Evolutionary conservation across 2,113 vertebrate genomes (phyloP).

Genomic region (Cyanoderma ruficeps): DNA sequence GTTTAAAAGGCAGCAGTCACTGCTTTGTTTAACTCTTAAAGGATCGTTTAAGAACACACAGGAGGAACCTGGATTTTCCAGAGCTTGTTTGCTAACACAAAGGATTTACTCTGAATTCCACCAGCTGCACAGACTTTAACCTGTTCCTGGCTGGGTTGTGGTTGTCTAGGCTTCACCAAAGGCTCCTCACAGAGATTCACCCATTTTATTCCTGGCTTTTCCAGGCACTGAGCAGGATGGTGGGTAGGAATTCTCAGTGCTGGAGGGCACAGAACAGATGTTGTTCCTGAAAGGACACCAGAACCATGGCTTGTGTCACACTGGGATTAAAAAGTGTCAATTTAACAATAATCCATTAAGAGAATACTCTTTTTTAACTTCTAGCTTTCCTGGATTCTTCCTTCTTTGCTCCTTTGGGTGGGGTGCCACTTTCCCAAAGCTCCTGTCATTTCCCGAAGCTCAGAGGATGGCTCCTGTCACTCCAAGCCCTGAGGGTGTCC

Average conservation of each 20-base stretch:
- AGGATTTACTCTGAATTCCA: background rate
- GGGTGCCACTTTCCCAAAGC: background rate
- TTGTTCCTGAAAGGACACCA: background rate
- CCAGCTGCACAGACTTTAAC: background rate
- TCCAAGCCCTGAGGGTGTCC: background rate
- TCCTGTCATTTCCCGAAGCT: background rate
- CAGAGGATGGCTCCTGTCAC: background rate
- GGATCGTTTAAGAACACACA: background rate
- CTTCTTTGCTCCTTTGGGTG: background rate
- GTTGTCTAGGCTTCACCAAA: background rate
- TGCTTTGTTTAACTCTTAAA: conserved; percentile 40
- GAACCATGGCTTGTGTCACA: background rate
- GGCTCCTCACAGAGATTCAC: fast-evolving
- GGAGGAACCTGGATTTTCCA: background rate
- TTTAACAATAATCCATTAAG: background rate
- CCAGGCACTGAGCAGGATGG: background rate
- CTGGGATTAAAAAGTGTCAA: background rate
- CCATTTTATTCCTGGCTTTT: background rate
- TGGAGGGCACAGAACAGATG: background rate
- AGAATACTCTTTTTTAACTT: background rate
- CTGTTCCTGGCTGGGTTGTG: background rate
- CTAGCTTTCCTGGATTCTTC: background rate
- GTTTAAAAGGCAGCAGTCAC: background rate
- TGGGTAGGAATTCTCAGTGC: background rate
- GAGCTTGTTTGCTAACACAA: background rate